Evolutionary conservation across 92 coral and sea anemone species (phyloP), one percentile per base, ranked within the genome.

Genomic region (Anthopleura xanthogrammica): DNA sequence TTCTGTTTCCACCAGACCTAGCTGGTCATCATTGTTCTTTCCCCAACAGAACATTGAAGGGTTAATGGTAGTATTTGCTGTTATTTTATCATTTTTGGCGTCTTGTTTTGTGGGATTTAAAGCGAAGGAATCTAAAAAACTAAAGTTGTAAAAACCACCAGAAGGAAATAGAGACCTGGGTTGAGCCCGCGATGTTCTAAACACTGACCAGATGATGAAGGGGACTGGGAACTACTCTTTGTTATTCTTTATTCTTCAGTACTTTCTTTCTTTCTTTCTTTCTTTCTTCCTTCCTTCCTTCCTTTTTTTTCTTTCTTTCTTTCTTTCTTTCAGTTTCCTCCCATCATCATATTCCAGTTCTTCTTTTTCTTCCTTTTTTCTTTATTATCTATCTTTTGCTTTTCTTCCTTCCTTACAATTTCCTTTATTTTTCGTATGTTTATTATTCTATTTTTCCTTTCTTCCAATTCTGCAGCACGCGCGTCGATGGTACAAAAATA

Each of bases 1-100:
- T 41, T 91, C 95, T 24, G 82, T 88, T 5, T 79, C 98, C 13
- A 88, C 94, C 13, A 93, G 68, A 22, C 95, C 97, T 1, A 91
- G 92, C 85, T 93, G 98, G 22, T 97, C 97, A 41, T 94, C 89
- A 11, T 85, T 75, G 57, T 91, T 88, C 78, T 89, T 93, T 10
- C 98, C 98, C 98, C 98, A 95, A 77, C 89, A 85, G 77, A 79
- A 93, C 94, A 93, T 88, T 46, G 65, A 56, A 16, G 72, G 74
- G 24, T 36, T 29, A 68, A 36, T 68, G 4, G 42, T 24, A 6
- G 17, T 68, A 36, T 12, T 68, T 24, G 5, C 16, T 68, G 43
- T 36, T 68, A 23, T 29, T 68, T 23, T 36, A 12, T 68, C 74
- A 68, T 68, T 29, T 29, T 68, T 36, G 29, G 40, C 52, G 66